These are phyloP conservation scores for Eremobia ochroleuca DNA, from an alignment of 2,888 invertebrate genomes.

Conservation along the genomic window DNA sequence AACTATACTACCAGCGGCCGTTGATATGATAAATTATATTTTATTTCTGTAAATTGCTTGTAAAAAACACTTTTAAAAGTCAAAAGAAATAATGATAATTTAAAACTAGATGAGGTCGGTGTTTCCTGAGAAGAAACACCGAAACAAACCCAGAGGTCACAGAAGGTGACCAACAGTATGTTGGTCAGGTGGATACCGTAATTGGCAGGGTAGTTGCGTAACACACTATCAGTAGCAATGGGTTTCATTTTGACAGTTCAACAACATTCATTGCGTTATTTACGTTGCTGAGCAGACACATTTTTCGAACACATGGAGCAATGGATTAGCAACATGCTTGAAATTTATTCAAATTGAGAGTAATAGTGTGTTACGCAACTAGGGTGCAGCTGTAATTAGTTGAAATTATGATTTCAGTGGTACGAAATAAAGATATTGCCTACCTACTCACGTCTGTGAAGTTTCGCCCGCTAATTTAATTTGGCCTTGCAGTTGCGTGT, in stretches of 20 bases:
- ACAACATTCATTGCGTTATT: too few species aligned
- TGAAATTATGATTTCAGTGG: neutral
- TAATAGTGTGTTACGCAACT: too few species aligned
- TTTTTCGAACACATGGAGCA: too few species aligned
- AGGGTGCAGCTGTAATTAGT: too few species aligned
- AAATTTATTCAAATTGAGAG: too few species aligned
- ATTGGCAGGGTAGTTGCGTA: too few species aligned
- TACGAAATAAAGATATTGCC: neutral
- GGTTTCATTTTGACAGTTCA: too few species aligned
- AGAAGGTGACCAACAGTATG: neutral
- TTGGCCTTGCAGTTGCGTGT: neutral
- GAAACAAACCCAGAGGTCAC: neutral
- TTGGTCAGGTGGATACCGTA: neutral
- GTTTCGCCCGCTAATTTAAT: neutral
- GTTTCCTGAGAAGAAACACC: neutral
- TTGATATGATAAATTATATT: neutral
- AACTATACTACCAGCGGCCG: neutral
- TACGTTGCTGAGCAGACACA: too few species aligned
- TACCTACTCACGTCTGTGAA: neutral
- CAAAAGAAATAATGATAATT: neutral
- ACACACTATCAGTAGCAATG: too few species aligned
- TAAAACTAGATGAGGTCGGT: neutral
- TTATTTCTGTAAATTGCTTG: neutral
- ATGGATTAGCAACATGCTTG: too few species aligned
- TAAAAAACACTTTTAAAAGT: neutral